Evolutionary conservation across 1,140 invertebrate genomes (phyloP).

Genomic region (Dendrolimus kikuchii): DNA sequence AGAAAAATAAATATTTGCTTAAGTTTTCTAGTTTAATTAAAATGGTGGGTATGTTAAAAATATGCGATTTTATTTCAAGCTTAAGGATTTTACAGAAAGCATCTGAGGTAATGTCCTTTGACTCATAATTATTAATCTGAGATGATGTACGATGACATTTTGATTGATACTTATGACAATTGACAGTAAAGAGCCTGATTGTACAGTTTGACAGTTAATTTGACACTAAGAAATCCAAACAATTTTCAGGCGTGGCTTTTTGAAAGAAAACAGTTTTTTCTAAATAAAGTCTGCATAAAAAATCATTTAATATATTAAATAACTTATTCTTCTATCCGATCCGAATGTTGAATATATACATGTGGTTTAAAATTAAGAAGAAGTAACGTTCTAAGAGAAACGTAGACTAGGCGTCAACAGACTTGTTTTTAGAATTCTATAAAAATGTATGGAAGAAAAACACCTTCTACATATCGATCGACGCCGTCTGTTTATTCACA

Average conservation of each 20-base stretch:
- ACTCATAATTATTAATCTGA: no score
- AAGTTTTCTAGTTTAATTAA: no score
- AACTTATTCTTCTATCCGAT: background rate
- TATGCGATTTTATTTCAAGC: no score
- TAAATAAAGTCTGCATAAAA: conserved; percentile 10
- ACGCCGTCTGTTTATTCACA: conserved; percentile 91
- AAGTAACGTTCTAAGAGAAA: background rate
- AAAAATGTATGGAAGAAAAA: conserved; percentile 73
- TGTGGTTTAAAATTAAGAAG: background rate
- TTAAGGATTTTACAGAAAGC: no score
- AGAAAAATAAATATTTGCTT: no score
- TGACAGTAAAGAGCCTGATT: no score
- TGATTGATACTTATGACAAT: background rate
- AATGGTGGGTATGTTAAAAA: no score
- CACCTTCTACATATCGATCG: conserved; percentile 83
- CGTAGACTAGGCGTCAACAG: conserved; percentile 20
- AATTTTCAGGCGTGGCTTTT: conserved; percentile 31
- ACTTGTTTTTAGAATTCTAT: conserved; percentile 10
- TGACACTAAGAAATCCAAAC: conserved; percentile 19
- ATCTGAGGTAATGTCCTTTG: no score
- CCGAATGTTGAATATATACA: background rate
- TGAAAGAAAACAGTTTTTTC: conserved; percentile 12
- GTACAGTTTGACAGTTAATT: background rate
- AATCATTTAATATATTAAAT: background rate
- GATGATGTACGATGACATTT: background rate